These are phyloP conservation scores for Eunapius fragilis DNA, from an alignment of 37 sponge, comb jelly and placozoan species.

Conservation along the genomic window DNA sequence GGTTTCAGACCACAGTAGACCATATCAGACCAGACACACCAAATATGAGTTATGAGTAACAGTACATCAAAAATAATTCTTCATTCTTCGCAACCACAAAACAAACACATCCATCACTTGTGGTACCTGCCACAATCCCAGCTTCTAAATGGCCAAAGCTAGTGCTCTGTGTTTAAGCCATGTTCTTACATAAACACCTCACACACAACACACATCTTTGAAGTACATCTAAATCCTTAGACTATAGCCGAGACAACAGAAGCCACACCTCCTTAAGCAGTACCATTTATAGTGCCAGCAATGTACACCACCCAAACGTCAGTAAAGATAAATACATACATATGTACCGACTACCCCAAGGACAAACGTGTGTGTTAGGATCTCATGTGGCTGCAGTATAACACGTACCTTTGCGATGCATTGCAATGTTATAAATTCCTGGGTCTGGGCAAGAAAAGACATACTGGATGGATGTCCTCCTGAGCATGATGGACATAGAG, in stretches of 20 bases:
- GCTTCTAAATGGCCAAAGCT: not conserved
- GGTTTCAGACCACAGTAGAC: not conserved
- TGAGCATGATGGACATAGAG: not conserved
- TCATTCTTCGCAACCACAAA: not conserved
- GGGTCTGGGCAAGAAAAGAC: constrained; percentile 59
- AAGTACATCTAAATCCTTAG: not conserved
- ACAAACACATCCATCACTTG: not conserved
- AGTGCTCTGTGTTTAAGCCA: too few species aligned
- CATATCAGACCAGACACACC: not conserved
- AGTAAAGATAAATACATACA: too few species aligned
- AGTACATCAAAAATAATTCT: too few species aligned
- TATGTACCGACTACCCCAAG: too few species aligned
- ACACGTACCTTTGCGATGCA: constrained; percentile 4
- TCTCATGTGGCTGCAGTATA: too few species aligned
- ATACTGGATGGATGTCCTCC: constrained; percentile 63
- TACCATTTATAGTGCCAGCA: too few species aligned
- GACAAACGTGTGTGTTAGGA: too few species aligned
- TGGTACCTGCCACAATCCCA: not conserved
- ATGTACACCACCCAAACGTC: too few species aligned
- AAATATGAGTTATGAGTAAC: not conserved
- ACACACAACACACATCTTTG: not conserved
- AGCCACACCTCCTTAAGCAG: not conserved
- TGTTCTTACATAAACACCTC: not conserved
- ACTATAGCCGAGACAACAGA: not conserved
- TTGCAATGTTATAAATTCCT: constrained; percentile 64